A percentile compares a stretch with the other conserved stretches of the same genome.
phyloP scores from a whole-genome alignment of 1,140 invertebrate species.

The Chymomyza costata region DNA sequence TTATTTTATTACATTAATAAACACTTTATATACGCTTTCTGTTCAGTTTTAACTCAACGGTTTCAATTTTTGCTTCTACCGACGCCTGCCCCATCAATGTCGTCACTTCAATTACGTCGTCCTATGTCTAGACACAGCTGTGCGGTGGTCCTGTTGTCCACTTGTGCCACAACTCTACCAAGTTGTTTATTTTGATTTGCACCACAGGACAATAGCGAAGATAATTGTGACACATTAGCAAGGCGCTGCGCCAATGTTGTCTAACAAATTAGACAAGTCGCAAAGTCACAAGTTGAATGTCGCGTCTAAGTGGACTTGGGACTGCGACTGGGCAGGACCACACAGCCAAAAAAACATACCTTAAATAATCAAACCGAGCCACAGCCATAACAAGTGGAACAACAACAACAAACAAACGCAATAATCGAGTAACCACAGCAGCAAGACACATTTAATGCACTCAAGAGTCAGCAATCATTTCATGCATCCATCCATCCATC shows the following conservation, averaged over 20 bases:
- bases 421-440: background rate
- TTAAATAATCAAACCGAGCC: constrained; percentile 40
- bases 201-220: constrained; percentile 37
- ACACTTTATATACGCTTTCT: no score
- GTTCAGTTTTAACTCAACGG: no score
- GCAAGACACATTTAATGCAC: constrained; percentile 50
- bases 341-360: constrained; percentile 52
- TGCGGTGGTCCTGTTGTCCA: constrained; percentile 21
- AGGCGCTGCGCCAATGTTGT: constrained; percentile 37
- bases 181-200: constrained; percentile 49
- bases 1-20: no score
- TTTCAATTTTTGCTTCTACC: no score
- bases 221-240: constrained; percentile 25
- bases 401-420: constrained; percentile 44
- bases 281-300: constrained; percentile 6
- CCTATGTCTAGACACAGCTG: constrained; percentile 17
- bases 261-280: constrained; percentile 30
- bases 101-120: no score
- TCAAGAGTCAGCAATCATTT: constrained; percentile 10
- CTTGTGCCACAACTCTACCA: constrained; percentile 3
- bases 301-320: constrained; percentile 34
- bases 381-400: constrained; percentile 9
- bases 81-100: no score
- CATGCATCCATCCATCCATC: constrained; percentile 3
- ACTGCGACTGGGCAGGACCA: constrained; percentile 32